Percentiles rank a stretch among this genome's conserved stretches.
These are phyloP conservation scores for Cosmorhoe ocellata DNA, from an alignment of 2,888 invertebrate genomes.

Conservation along the genomic window DNA sequence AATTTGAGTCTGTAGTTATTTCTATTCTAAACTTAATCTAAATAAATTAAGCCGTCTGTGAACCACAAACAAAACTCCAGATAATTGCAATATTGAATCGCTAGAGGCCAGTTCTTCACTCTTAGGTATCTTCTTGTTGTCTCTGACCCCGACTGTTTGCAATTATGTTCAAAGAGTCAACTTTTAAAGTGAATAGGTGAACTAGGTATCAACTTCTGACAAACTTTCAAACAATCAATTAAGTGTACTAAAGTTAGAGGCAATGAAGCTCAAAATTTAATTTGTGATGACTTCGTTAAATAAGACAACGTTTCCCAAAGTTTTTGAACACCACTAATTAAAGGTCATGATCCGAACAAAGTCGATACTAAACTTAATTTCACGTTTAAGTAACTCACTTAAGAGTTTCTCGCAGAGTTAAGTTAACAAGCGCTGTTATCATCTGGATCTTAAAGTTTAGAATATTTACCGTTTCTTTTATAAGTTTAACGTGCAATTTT, in stretches of 20 bases:
- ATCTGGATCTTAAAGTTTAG: constrained; percentile 37
- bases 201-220: neutral
- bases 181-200: constrained; percentile 4
- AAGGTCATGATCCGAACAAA: constrained; percentile 33
- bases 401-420: constrained; percentile 42
- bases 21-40: no score
- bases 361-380: constrained; percentile 43
- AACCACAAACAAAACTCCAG: no score
- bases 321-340: constrained; percentile 34
- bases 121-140: neutral
- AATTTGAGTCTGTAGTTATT: no score
- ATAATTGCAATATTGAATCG: no score
- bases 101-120: no score
- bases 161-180: neutral
- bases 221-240: constrained; percentile 23
- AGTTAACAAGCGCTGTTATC: constrained; percentile 48
- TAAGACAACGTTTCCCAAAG: constrained; percentile 31
- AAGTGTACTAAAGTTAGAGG: constrained; percentile 11
- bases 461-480: constrained; percentile 36
- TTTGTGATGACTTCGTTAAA: constrained; percentile 26
- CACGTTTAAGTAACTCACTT: constrained; percentile 49
- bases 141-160: neutral
- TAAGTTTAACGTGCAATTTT: constrained; percentile 35
- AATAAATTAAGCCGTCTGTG: no score
- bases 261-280: constrained; percentile 28